A percentile compares a stretch with the other conserved stretches of the same genome.
These are phyloP conservation scores for Momotus momota DNA, from an alignment of 2,797 vertebrate species.

Conservation along the genomic window DNA sequence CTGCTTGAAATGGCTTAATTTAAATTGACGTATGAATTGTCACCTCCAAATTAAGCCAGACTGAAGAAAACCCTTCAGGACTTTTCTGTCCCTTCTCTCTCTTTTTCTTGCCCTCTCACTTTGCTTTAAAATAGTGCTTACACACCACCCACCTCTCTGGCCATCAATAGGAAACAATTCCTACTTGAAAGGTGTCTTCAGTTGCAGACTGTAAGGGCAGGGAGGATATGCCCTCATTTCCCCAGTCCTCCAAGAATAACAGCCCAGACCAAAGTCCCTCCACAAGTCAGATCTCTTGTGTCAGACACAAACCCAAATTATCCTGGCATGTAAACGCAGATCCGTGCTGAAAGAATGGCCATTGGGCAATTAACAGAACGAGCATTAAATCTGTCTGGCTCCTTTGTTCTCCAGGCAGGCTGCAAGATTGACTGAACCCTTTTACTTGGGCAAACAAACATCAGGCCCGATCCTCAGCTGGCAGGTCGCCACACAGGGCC, in stretches of 20 bases:
- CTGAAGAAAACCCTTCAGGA: constrained; percentile 51
- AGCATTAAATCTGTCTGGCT: not conserved
- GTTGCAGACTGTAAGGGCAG: not conserved
- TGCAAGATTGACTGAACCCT: constrained; percentile 3
- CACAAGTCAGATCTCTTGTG: constrained; percentile 10
- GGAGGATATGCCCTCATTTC: not conserved
- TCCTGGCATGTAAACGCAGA: constrained; percentile 37
- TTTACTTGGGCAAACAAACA: constrained; percentile 35
- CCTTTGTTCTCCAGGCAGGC: constrained; percentile 23
- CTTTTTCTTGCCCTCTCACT: not conserved
- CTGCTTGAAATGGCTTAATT: constrained; percentile 14
- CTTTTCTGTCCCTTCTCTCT: not conserved
- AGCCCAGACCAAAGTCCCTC: not conserved
- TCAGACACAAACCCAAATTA: constrained; percentile 52
- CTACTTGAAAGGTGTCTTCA: not conserved
- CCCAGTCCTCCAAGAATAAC: not conserved
- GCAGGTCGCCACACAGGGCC: not conserved
- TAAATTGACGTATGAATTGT: constrained; percentile 33
- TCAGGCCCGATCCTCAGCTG: not conserved
- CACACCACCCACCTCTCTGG: not conserved
- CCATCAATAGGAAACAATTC: not conserved
- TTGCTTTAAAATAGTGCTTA: not conserved
- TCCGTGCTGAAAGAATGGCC: constrained; percentile 32
- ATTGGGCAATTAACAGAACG: constrained; percentile 12
- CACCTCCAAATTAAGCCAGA: constrained; percentile 46